Base-by-base conservation (phyloP, 2,113 vertebrate species). In the Passer domesticus region DNA sequence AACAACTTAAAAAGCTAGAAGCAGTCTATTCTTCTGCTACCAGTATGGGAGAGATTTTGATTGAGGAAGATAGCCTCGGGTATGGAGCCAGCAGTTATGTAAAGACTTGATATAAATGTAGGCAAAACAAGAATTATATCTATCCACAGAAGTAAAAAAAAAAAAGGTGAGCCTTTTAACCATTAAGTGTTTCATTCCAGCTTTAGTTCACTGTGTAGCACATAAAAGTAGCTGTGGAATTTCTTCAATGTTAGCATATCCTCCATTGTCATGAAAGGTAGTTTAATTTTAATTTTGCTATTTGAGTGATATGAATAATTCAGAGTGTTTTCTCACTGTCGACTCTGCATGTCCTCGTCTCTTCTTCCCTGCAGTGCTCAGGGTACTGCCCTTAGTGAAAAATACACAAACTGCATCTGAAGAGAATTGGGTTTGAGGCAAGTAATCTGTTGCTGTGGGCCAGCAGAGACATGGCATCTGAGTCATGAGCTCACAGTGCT, bases 261-360 rank as follows among this genome's bases (percentile, higher is more conserved):
- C 94, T 35, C 83, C 50, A 47, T 91, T 93, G 89, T 94, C 92
- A 80, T 72, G 80, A 69, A 79, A 95, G 95, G 87, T 87, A 83
- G 79, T 95, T 97, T 95, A 88, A 95, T 93, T 95, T 97, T 95
- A 93, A 93, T 96, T 96, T 87, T 90, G 73, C 93, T 89, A 31
- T 92, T 93, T 94, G 93, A 97, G 79, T 52, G 80, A 81, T 59
- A 77, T 96, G 83, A 97, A 96, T 96, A 96, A 96, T 96, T 95
- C 80, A 93, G 73, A 53, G 58, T 96, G 86, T 96, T 96, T 96
- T 92, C 94, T 94, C 90, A 96, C 95, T 91, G 90, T 92, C 0
- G 0, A 46, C 77, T 90, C 69, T 93, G 88, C 66, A 88, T 93
- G 69, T 94, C 83, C 80, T 96, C 21, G 0, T 14, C 69, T 94